A percentile compares a stretch with the other conserved stretches of the same genome.
phyloP scores from a whole-genome alignment of 2,113 vertebrate genomes.

The Onychorhynchus coronatus region DNA sequence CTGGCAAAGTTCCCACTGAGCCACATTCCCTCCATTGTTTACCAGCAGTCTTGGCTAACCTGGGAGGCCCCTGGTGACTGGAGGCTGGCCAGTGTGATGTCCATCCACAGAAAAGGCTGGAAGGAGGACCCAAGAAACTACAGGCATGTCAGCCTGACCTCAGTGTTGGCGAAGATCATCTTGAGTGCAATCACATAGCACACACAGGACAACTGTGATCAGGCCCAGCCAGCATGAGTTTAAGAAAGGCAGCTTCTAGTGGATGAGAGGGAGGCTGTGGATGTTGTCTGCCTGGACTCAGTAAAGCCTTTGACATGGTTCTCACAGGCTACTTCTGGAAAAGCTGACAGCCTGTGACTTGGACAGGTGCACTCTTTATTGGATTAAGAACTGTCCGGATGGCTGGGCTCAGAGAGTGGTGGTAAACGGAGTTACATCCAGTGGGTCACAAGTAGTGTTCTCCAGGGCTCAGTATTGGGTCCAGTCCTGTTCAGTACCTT shows the following conservation, averaged over 20 bases:
- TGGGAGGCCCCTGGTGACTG: background rate
- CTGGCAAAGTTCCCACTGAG: background rate
- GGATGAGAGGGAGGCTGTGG: background rate
- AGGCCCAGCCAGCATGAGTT: background rate
- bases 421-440: background rate
- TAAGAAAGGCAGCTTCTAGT: background rate
- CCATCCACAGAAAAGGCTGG: background rate
- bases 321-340: background rate
- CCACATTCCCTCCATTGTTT: background rate
- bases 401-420: background rate
- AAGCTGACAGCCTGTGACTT: background rate
- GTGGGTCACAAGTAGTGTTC: accelerated
- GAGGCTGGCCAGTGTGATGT: background rate
- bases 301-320: background rate
- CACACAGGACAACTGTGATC: background rate
- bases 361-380: background rate
- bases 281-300: accelerated
- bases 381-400: background rate
- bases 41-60: background rate
- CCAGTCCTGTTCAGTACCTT: background rate
- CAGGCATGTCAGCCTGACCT: background rate
- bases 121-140: background rate
- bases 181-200: background rate
- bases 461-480: background rate
- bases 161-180: background rate